These are phyloP conservation scores for Leistus spinibarbis DNA, from an alignment of 2,888 invertebrate species.

Conservation along the genomic window DNA sequence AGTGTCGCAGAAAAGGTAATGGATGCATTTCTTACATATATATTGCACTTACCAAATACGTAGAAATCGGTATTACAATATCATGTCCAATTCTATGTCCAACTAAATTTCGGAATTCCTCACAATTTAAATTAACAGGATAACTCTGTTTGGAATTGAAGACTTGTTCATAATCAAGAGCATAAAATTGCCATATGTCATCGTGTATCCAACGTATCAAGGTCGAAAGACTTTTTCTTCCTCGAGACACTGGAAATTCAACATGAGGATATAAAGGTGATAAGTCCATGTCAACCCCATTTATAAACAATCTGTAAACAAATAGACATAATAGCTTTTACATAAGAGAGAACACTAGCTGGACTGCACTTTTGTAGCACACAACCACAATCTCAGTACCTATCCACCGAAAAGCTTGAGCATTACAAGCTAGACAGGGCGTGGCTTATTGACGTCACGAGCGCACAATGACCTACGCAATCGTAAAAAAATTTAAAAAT, in stretches of 20 bases:
- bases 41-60: constrained; percentile 53
- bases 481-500: too few species aligned
- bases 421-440: too few species aligned
- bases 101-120: constrained; percentile 52
- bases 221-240: constrained; percentile 91
- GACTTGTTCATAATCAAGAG: constrained; percentile 52
- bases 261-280: constrained; percentile 78
- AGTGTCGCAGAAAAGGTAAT: too few species aligned
- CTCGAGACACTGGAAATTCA: constrained; percentile 82
- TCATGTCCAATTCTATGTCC: constrained; percentile 53
- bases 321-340: constrained; percentile 73
- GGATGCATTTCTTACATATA: too few species aligned
- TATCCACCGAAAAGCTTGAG: not conserved
- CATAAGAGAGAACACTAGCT: too few species aligned
- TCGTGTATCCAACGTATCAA: constrained; percentile 96
- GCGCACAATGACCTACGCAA: too few species aligned
- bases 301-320: too few species aligned
- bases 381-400: too few species aligned
- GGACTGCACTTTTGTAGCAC: not conserved
- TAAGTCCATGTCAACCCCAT: constrained; percentile 78
- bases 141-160: constrained; percentile 51
- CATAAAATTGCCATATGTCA: constrained; percentile 70
- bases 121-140: constrained; percentile 61
- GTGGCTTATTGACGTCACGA: too few species aligned
- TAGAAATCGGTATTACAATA: constrained; percentile 50